Conservation (phyloP, 2,113 vertebrate species). For the Piliocolobus tephrosceles region DNA sequence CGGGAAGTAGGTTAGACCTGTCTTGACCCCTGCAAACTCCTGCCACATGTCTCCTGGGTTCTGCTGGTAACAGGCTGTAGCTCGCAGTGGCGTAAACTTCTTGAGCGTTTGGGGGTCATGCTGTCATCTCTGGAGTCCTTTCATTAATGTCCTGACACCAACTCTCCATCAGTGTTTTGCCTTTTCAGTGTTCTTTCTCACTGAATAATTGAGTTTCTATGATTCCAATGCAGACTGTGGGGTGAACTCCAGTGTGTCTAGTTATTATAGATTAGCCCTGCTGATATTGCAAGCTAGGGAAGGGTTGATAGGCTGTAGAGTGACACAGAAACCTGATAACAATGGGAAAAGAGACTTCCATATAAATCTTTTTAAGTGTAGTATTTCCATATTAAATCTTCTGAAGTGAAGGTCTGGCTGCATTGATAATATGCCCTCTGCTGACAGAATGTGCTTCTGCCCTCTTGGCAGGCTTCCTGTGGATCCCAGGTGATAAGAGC, state of each 20-base stretch:
- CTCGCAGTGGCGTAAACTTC: neutral
- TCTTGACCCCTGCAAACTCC: rapidly evolving
- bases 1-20: neutral
- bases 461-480: slow-evolving; percentile 22
- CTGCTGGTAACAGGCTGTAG: neutral
- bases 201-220: slow-evolving; percentile 74
- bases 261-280: slow-evolving; percentile 66
- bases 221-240: slow-evolving; percentile 48
- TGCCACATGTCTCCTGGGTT: neutral
- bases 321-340: slow-evolving; percentile 63
- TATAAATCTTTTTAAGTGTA: slow-evolving; percentile 60
- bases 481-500: neutral
- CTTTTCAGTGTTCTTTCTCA: neutral
- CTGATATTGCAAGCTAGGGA: slow-evolving; percentile 55
- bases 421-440: neutral
- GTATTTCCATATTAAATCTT: slow-evolving; percentile 69
- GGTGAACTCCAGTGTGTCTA: slow-evolving; percentile 58
- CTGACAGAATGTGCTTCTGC: neutral
- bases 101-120: neutral
- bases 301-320: slow-evolving; percentile 57
- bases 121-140: neutral
- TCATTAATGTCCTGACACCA: slow-evolving; percentile 1
- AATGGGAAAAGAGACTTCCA: slow-evolving; percentile 50
- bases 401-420: neutral
- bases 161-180: slow-evolving; percentile 51